Evolutionary conservation across 1,140 invertebrate species (phyloP), one percentile per base, ranked within the genome.

Genomic region (Drosophila lacteicornis): DNA sequence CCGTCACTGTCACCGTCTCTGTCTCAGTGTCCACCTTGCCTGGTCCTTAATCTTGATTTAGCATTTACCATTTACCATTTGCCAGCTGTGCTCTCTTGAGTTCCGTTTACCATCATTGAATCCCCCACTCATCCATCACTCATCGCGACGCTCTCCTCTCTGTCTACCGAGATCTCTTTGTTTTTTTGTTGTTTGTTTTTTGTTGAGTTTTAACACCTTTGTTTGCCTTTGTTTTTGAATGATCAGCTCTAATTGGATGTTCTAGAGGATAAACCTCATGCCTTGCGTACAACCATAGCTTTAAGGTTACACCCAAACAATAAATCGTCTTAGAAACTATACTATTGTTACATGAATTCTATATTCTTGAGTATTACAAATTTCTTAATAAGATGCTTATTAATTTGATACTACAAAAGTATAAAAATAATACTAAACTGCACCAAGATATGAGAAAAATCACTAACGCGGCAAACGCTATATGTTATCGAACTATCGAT

Each of bases 61-160:
- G 33, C 33, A 33, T 33, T 55, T 55, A 56, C 19, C 53, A 56
- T 40, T 56, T 19, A 22, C 51, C 17, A 55, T 38, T 22, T 62
- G 45, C 59, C 63, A 70, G 70, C 68, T 81, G 78, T 75, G 74
- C 60, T 85, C 60, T 85, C 68, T 75, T 82, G 69, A 82, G 67
- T 83, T 87, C 53, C 63, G 33, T 60, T 73, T 38, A 50, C 36
- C 38, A 73, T 56, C 47, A 68, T 68, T 53, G 15, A 56, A 30
- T 4, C 22, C 19, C 38, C 65, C 49, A 70, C 49, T 71, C 68
- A 73, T 70, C 66, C 45, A 73, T 60, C 69, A 73, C 43, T 45
- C 70, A 74, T 74, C 46, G 36, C 46, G 66, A 61, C 53, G 49
- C 42, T 55, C 51, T 65, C 36, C 42, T 55, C 51, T 65, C 36